phyloP scores from a whole-genome alignment of 1,140 invertebrate genomes.

The Rhyzopertha dominica region DNA sequence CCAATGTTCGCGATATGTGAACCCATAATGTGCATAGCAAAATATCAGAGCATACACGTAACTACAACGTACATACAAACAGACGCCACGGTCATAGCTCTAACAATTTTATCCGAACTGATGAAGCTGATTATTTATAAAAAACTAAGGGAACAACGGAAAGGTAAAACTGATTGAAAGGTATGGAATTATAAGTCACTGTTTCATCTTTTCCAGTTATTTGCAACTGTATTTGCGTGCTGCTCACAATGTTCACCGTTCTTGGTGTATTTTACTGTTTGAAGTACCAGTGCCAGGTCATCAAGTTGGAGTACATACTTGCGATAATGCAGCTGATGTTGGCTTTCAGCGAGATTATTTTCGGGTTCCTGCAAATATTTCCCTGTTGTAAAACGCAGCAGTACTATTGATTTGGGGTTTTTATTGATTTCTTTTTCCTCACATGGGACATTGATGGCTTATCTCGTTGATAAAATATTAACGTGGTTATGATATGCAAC shows the following conservation, averaged over 20 bases:
- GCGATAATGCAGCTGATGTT: conserved; percentile 25
- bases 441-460: too few species aligned
- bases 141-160: conserved; percentile 29
- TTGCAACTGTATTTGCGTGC: too few species aligned
- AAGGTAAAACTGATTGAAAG: too few species aligned
- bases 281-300: conserved; percentile 26
- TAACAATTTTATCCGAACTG: conserved; percentile 23
- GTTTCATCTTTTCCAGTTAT: too few species aligned
- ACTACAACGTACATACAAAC: conserved; percentile 25
- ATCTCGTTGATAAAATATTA: too few species aligned
- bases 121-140: conserved; percentile 29
- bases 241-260: too few species aligned
- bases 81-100: conserved; percentile 30
- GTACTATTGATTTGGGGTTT: conserved; percentile 36
- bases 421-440: too few species aligned
- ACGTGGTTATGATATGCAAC: too few species aligned
- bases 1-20: conserved; percentile 32
- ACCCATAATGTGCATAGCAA: conserved; percentile 31
- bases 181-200: too few species aligned
- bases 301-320: conserved; percentile 33
- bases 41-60: conserved; percentile 30
- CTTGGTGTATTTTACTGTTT: too few species aligned
- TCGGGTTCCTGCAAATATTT: conserved; percentile 27
- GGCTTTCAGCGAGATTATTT: conserved; percentile 27
- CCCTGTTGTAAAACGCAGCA: conserved; percentile 29